Conservation (phyloP, 64 coral and sea anemone genomes). For the Porites australiensis region DNA sequence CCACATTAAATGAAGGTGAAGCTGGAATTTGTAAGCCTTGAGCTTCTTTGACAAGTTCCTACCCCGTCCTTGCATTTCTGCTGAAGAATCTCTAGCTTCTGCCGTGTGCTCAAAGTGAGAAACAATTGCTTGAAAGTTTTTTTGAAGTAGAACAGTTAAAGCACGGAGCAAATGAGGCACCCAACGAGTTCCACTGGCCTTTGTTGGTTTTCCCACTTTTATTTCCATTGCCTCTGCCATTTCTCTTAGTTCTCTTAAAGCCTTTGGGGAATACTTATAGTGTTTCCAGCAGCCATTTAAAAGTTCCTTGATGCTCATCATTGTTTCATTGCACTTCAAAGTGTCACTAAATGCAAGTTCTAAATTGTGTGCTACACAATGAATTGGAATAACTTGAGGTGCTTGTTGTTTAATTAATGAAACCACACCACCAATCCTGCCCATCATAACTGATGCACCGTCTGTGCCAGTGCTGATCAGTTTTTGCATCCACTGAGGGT, state of each 20-base stretch:
- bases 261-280: constrained; percentile 75
- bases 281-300: constrained; percentile 68
- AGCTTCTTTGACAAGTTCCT: constrained; percentile 28
- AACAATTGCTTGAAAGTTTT: constrained; percentile 70
- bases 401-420: constrained; percentile 23
- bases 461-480: constrained; percentile 43
- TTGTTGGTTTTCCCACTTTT: constrained; percentile 69
- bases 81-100: constrained; percentile 36
- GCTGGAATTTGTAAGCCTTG: constrained; percentile 11
- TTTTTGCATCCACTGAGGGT: constrained; percentile 43
- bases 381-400: constrained; percentile 35
- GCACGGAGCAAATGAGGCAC: constrained; percentile 65
- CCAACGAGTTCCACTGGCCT: constrained; percentile 64
- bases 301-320: constrained; percentile 61
- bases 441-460: constrained; percentile 57
- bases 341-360: constrained; percentile 47
- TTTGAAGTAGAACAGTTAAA: constrained; percentile 51
- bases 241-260: constrained; percentile 67
- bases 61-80: constrained; percentile 30
- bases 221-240: constrained; percentile 69
- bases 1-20: constrained; percentile 45
- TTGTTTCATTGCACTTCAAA: constrained; percentile 44
- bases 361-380: constrained; percentile 15
- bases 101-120: constrained; percentile 69
- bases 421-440: constrained; percentile 38